Conservation (phyloP, 2,797 vertebrate species). For the Tympanoctomys barrerae region DNA sequence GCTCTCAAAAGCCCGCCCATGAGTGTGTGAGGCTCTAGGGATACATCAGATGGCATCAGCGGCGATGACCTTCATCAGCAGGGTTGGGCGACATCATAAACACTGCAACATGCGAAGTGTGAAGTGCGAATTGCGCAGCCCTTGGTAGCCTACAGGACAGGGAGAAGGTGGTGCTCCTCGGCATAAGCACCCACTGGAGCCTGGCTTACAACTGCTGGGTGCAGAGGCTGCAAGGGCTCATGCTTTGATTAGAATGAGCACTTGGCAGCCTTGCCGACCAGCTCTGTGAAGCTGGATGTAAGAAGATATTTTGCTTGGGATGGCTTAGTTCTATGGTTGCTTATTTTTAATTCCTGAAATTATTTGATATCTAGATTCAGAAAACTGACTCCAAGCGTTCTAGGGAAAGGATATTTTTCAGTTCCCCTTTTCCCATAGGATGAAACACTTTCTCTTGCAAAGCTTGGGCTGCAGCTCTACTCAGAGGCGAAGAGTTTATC, state of each 20-base stretch:
- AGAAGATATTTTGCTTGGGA: neutral
- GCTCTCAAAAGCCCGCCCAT: neutral
- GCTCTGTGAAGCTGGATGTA: constrained; percentile 12
- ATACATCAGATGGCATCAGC: neutral
- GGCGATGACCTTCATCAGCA: neutral
- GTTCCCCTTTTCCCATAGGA: neutral
- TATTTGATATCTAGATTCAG: constrained; percentile 29
- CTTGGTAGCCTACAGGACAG: neutral
- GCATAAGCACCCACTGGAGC: neutral
- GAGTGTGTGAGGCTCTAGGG: neutral
- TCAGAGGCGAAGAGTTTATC: neutral
- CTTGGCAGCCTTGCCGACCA: neutral
- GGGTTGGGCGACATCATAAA: neutral
- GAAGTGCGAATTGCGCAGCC: neutral
- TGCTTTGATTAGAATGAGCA: constrained; percentile 30
- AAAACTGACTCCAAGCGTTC: constrained; percentile 22
- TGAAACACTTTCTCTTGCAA: neutral
- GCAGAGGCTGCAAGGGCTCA: neutral
- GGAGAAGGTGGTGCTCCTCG: neutral
- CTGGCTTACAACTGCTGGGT: neutral
- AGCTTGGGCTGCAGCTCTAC: neutral
- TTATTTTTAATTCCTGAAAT: constrained; percentile 37
- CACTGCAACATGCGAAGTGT: neutral
- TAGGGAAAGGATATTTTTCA: neutral
- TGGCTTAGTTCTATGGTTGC: neutral